Percentiles rank a stretch among this genome's conserved stretches.
phyloP scores from a whole-genome alignment of 2,888 invertebrate genomes.

The Drosophila prostipennis region DNA sequence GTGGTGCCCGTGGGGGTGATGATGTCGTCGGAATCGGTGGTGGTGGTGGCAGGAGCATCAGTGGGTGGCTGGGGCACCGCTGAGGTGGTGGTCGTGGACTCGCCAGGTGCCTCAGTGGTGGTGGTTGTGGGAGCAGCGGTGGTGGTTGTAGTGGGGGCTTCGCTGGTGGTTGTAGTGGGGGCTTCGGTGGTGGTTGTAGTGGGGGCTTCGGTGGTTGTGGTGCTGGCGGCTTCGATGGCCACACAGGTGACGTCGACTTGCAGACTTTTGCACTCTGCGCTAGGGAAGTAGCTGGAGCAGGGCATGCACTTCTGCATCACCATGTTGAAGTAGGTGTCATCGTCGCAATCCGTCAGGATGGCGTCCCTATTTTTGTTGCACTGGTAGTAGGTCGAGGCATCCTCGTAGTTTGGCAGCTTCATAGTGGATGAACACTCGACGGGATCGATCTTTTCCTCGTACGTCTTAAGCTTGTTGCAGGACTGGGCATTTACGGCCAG shows the following conservation, averaged over 20 bases:
- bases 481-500: constrained; percentile 48
- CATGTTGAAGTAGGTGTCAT: constrained; percentile 61
- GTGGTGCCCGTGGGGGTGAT: constrained; percentile 44
- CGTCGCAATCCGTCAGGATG: constrained; percentile 44
- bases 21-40: neutral
- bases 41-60: constrained; percentile 1
- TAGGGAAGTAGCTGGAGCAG: constrained; percentile 62
- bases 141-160: neutral
- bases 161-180: neutral
- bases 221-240: constrained; percentile 9
- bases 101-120: neutral
- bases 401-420: constrained; percentile 62
- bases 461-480: constrained; percentile 15
- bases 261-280: constrained; percentile 49
- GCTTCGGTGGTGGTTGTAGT: neutral
- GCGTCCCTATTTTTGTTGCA: constrained; percentile 40
- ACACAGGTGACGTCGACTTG: constrained; percentile 16
- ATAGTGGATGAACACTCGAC: constrained; percentile 27
- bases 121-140: constrained; percentile 10
- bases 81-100: constrained; percentile 1
- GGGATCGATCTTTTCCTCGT: constrained; percentile 50
- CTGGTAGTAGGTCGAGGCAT: constrained; percentile 50
- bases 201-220: neutral
- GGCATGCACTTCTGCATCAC: constrained; percentile 68
- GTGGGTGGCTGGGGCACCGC: constrained; percentile 3